These are phyloP conservation scores for Helarctos malayanus DNA, from an alignment of 2,797 vertebrate species.

Conservation along the genomic window DNA sequence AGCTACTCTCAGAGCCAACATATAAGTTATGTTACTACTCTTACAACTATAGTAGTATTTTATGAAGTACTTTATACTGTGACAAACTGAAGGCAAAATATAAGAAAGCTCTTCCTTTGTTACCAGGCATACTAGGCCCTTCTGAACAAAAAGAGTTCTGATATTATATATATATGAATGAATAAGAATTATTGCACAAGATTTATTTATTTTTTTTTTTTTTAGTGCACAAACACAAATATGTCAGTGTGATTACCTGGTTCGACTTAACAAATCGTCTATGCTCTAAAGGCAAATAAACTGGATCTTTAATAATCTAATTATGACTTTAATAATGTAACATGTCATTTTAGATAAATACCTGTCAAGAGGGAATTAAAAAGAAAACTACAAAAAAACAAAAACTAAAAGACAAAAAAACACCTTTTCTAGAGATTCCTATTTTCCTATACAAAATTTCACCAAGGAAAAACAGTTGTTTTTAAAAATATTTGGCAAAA, in stretches of 20 bases:
- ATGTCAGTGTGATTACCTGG: constrained; percentile 59
- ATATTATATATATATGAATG: constrained; percentile 66
- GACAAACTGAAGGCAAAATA: constrained; percentile 82
- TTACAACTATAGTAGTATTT: constrained; percentile 84
- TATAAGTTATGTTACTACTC: constrained; percentile 81
- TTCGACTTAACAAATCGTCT: constrained; percentile 69
- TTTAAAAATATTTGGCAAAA: constrained; percentile 56
- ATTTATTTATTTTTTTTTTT: constrained; percentile 80
- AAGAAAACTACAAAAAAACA: constrained; percentile 16
- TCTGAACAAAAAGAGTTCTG: constrained; percentile 80
- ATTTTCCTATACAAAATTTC: constrained; percentile 58
- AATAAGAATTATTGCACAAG: constrained; percentile 70
- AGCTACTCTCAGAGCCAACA: constrained; percentile 84
- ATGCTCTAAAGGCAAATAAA: constrained; percentile 80
- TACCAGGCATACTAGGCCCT: constrained; percentile 79
- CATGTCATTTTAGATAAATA: constrained; percentile 61
- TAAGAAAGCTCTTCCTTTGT: constrained; percentile 80
- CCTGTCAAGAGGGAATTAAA: background rate
- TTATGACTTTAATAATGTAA: constrained; percentile 78
- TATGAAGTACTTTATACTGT: constrained; percentile 81
- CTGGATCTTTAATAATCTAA: constrained; percentile 81
- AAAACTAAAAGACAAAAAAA: background rate
- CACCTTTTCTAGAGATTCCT: constrained; percentile 20
- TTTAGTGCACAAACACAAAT: constrained; percentile 72
- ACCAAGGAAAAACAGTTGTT: constrained; percentile 46